phyloP scores from a whole-genome alignment of 2,113 vertebrate genomes.

The Neodon shergylaensis region DNA sequence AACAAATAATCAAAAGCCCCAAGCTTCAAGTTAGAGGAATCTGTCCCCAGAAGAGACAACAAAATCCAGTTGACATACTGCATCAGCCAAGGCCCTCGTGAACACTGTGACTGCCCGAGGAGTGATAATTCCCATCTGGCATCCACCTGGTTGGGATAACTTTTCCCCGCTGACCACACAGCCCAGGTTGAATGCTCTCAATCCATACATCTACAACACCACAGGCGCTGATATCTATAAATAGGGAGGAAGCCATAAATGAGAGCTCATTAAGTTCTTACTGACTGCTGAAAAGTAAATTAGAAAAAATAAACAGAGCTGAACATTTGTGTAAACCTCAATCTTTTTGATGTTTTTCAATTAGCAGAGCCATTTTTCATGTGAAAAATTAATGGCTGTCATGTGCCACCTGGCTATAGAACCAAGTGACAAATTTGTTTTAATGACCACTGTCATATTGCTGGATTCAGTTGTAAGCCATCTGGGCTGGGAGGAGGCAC shows the following conservation, averaged over 20 bases:
- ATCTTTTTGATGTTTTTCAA: conserved; percentile 81
- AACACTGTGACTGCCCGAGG: background rate
- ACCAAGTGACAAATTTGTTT: conserved; percentile 71
- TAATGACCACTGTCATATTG: conserved; percentile 68
- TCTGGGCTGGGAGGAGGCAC: conserved; percentile 43
- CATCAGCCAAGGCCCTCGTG: background rate
- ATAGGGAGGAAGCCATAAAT: conserved; percentile 74
- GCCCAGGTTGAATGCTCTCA: background rate
- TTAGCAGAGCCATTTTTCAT: conserved; percentile 78
- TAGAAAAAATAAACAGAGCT: conserved; percentile 80
- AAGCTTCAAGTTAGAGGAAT: background rate
- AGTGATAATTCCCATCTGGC: background rate
- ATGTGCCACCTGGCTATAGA: conserved; percentile 75
- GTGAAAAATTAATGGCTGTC: conserved; percentile 77
- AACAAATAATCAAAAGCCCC: background rate
- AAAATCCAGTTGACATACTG: background rate
- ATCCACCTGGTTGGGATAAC: background rate
- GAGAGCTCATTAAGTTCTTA: conserved; percentile 79
- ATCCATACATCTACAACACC: background rate
- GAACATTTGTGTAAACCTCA: conserved; percentile 80
- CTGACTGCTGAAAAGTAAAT: conserved; percentile 79
- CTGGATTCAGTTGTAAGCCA: conserved; percentile 56
- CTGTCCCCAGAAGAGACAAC: background rate
- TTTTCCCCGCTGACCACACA: background rate
- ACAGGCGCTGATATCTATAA: conserved; percentile 60